Evolutionary conservation across 2,888 invertebrate genomes (phyloP).

Genomic region (Tetranychus piercei): DNA sequence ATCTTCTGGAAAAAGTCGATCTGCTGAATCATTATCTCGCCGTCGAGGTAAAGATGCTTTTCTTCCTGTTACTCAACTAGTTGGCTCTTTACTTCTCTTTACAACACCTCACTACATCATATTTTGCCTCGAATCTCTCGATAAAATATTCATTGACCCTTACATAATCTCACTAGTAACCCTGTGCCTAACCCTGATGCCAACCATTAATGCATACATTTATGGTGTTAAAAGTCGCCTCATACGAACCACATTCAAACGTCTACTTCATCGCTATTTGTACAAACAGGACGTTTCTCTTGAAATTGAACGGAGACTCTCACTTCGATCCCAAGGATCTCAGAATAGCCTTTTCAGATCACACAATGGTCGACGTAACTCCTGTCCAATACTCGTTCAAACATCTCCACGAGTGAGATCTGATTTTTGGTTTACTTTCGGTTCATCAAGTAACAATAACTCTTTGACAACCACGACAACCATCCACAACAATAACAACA

Average conservation of each 20-base stretch:
- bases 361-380: neutral
- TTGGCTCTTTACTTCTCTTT: slow-evolving; percentile 50
- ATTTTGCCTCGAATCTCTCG: slow-evolving; percentile 46
- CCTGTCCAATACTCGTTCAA: slow-evolving; percentile 6
- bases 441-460: neutral
- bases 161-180: slow-evolving; percentile 37
- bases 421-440: neutral
- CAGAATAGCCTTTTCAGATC: neutral
- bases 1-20: slow-evolving; percentile 33
- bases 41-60: slow-evolving; percentile 43
- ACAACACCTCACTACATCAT: slow-evolving; percentile 56
- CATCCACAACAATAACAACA: neutral
- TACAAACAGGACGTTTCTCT: slow-evolving; percentile 55
- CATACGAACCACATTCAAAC: slow-evolving; percentile 50
- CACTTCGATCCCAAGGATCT: slow-evolving; percentile 31
- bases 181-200: slow-evolving; percentile 48
- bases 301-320: slow-evolving; percentile 57
- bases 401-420: neutral
- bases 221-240: slow-evolving; percentile 57
- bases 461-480: neutral
- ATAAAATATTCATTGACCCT: slow-evolving; percentile 21
- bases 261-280: slow-evolving; percentile 56
- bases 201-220: slow-evolving; percentile 53
- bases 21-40: slow-evolving; percentile 46
- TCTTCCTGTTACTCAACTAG: slow-evolving; percentile 50